phyloP scores from a whole-genome alignment of 1,140 invertebrate genomes.

The Euglossa dilemma region DNA sequence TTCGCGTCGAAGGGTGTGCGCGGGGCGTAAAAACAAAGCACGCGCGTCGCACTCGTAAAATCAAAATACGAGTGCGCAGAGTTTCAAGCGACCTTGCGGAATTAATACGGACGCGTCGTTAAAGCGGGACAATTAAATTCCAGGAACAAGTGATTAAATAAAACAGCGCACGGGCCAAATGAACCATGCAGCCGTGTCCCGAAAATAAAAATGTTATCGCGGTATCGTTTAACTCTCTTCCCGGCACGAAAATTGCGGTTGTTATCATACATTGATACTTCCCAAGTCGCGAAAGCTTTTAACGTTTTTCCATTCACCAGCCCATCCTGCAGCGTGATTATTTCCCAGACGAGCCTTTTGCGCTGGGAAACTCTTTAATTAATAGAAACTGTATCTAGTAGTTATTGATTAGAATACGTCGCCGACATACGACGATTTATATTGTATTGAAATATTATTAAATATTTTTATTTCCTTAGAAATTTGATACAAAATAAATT shows the following conservation, averaged over 20 bases:
- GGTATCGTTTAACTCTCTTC: not conserved
- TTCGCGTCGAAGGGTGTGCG: conserved; percentile 3
- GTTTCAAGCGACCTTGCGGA: conserved; percentile 17
- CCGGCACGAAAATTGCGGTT: not conserved
- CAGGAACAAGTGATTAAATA: conserved; percentile 28
- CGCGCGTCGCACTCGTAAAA: conserved; percentile 16
- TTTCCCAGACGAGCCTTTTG: not conserved
- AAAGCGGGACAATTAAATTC: conserved; percentile 32
- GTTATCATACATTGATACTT: not conserved
- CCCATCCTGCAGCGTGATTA: not conserved
- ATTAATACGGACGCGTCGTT: conserved; percentile 33
- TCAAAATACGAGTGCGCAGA: conserved; percentile 4
- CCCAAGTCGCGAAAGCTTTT: not conserved
- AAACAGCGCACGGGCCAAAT: not conserved
- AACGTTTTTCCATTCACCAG: not conserved
- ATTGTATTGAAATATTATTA: no score
- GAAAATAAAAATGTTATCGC: conserved; percentile 17
- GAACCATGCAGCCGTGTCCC: not conserved
- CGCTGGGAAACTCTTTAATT: no score
- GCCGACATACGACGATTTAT: no score
- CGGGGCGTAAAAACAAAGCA: conserved; percentile 2
- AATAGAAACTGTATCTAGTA: no score
- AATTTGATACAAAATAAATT: no score
- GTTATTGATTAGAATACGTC: no score
- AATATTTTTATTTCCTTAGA: no score